Evolutionary conservation across 2,113 vertebrate species (phyloP).

Genomic region (Anguilla rostrata): DNA sequence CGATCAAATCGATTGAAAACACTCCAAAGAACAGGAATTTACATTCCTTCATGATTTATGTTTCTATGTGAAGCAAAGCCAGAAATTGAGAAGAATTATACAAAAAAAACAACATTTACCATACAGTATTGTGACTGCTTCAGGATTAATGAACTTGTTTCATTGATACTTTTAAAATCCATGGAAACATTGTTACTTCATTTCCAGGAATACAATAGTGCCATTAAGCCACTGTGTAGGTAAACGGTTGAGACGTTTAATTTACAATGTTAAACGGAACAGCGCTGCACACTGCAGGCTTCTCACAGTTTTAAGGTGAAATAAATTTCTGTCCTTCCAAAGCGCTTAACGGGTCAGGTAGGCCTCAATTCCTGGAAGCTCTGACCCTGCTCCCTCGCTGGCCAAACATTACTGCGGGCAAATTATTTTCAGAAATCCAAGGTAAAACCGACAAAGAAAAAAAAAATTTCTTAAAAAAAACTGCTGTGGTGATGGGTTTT

Average conservation of each 20-base stretch:
- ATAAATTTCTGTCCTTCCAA: not conserved
- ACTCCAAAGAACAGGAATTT: too few relatives aligned
- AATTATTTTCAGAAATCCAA: not conserved
- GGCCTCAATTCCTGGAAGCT: not conserved
- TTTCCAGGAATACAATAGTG: not conserved
- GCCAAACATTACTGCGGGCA: not conserved
- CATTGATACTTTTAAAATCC: not conserved
- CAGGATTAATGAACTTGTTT: not conserved
- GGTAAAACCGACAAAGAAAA: not conserved
- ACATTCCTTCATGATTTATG: too few relatives aligned
- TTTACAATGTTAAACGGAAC: not conserved
- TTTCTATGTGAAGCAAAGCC: not conserved
- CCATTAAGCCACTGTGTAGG: not conserved
- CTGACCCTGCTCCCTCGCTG: not conserved
- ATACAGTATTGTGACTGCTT: not conserved
- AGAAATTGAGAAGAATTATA: not conserved
- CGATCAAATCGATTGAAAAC: too few relatives aligned
- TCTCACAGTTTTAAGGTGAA: not conserved
- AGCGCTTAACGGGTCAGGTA: not conserved
- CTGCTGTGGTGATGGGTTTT: not conserved
- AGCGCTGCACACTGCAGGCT: not conserved
- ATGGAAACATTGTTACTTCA: not conserved
- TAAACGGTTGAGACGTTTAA: not conserved
- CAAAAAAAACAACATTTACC: not conserved
- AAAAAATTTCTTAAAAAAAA: not conserved